A percentile compares a stretch with the other conserved stretches of the same genome.
Evolutionary conservation across 2,888 invertebrate species (phyloP).

Genomic region (Amblyjoppa proteus): DNA sequence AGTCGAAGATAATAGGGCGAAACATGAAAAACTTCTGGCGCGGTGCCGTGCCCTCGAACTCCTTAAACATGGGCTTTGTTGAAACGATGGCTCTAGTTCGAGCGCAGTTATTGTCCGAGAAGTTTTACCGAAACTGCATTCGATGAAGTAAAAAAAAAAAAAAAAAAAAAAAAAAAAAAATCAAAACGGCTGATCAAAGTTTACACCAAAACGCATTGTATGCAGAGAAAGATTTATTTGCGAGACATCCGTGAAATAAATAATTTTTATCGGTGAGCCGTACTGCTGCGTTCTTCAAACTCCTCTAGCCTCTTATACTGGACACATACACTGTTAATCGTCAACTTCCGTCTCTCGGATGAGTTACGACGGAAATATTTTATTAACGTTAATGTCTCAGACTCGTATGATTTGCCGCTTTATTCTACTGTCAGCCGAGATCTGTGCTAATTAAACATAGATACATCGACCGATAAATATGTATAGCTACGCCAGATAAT

Average conservation of each 20-base stretch:
- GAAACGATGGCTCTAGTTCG: background rate
- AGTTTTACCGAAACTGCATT: background rate
- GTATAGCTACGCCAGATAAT: conserved; percentile 19
- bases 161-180: conserved; percentile 5
- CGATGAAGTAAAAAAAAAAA: background rate
- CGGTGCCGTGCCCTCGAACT: too few species aligned
- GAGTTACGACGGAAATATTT: conserved; percentile 21
- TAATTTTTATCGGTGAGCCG: too few species aligned
- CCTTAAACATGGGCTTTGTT: too few species aligned
- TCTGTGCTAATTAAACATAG: conserved; percentile 29
- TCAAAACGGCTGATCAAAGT: conserved; percentile 14
- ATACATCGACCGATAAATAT: background rate
- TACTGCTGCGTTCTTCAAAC: background rate
- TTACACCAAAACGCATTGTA: background rate
- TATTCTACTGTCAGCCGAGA: background rate
- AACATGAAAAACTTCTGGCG: too few species aligned
- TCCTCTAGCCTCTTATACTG: conserved; percentile 13
- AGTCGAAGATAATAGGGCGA: too few species aligned
- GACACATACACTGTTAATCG: background rate
- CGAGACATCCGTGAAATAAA: too few species aligned
- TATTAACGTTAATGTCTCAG: background rate
- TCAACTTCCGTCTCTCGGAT: background rate
- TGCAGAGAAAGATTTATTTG: background rate
- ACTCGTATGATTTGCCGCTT: background rate
- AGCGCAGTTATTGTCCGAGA: background rate